A percentile compares a stretch with the other conserved stretches of the same genome.
These are phyloP conservation scores for Drosophila subsilvestris DNA, from an alignment of 2,888 invertebrate species.

Conservation along the genomic window DNA sequence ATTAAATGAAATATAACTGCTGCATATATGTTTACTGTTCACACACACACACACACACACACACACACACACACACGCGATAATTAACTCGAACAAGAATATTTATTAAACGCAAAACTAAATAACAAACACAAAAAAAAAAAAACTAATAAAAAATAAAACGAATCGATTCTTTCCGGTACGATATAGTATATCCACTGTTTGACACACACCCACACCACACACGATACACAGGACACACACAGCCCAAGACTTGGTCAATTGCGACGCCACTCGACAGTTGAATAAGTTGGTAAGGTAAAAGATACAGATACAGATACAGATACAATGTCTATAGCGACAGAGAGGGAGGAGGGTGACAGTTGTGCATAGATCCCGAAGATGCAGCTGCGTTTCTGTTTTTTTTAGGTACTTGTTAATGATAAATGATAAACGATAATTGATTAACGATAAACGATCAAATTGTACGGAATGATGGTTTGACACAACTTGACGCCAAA, in stretches of 20 bases:
- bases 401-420: conserved; percentile 44
- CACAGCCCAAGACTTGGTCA: conserved; percentile 24
- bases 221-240: background rate
- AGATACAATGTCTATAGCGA: conserved; percentile 14
- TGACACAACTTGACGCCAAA: conserved; percentile 83
- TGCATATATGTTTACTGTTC: conserved; percentile 76
- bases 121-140: conserved; percentile 27
- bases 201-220: background rate
- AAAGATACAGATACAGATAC: conserved; percentile 12
- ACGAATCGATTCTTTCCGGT: conserved; percentile 24
- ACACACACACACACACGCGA: conserved; percentile 32
- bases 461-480: conserved; percentile 82
- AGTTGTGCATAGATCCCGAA: conserved; percentile 36
- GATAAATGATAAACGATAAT: conserved; percentile 20
- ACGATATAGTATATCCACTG: background rate
- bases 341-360: conserved; percentile 16
- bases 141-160: conserved; percentile 14
- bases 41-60: conserved; percentile 66
- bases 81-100: conserved; percentile 64
- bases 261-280: conserved; percentile 23
- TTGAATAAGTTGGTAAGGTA: conserved; percentile 39
- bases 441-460: conserved; percentile 63
- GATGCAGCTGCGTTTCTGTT: conserved; percentile 31
- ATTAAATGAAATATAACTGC: conserved; percentile 62
- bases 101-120: conserved; percentile 55